Evolutionary conservation across 1,140 invertebrate species (phyloP), one percentile per base, ranked within the genome.

Genomic region (Acyrthosiphon pisum): DNA sequence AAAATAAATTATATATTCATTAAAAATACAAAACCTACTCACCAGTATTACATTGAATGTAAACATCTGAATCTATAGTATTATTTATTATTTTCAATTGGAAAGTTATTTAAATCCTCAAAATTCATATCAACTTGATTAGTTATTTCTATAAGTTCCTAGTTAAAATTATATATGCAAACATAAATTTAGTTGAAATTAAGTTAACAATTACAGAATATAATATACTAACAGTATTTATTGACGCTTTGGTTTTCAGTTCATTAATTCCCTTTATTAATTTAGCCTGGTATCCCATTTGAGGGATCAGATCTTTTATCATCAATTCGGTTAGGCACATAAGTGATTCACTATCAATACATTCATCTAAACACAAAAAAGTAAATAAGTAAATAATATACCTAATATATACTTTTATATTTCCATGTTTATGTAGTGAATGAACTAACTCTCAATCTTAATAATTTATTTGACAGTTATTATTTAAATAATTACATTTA

Each of bases 151-250:
- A 56, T 68, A 68, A 68, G 60, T 30, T 68, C 60, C 60, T 68
- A 30, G 53, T n/a, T 68, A 9, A 30, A 68, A 68, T 30, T 68
- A 68, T 68, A 68, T n/a, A 68, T 56, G 7, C 53, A 68, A 68
- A 68, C 30, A 68, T 68, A 68, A 68, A 30, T n/a, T 30, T 30
- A 68, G 26, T 30, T 30, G 9, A 68, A 68, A 68, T 68, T 68
- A 68, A n/a, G 60, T 68, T 30, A 30, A 68, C 60, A 68, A 68
- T 68, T 68, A 68, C 60, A 4, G 4, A 68, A 68, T 68, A n/a
- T n/a, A n/a, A 68, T 68, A 68, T 68, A 68, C 60, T 68, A 68
- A 68, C 60, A 68, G 60, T n/a, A 68, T 68, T n/a, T 68, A 68
- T 68, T 30, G 60, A 68, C 26, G 60, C 11, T 68, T 68, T 68